These are phyloP conservation scores for Oophaga pumilio DNA, from an alignment of 2,113 vertebrate species.

Conservation along the genomic window DNA sequence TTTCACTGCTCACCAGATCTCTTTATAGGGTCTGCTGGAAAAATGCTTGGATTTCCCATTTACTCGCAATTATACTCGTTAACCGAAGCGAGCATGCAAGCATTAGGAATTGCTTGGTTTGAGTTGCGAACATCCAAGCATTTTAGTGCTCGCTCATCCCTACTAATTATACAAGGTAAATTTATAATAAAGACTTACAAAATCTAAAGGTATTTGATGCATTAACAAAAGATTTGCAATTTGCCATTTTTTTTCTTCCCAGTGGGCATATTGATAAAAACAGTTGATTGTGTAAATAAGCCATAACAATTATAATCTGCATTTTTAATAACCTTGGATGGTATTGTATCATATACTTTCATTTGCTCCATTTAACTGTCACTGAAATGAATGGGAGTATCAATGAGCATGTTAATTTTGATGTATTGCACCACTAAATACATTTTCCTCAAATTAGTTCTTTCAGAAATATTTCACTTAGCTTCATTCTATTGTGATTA, in stretches of 20 bases:
- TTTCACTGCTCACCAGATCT: too few species aligned
- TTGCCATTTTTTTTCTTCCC: constrained; percentile 11
- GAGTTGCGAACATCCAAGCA: too few species aligned
- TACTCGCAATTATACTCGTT: too few species aligned
- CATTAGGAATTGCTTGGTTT: too few species aligned
- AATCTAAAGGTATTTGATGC: neutral
- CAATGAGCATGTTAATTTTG: constrained; percentile 10
- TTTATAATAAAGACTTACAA: neutral
- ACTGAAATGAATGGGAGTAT: constrained; percentile 18
- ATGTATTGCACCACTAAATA: constrained; percentile 30
- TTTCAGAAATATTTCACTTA: neutral
- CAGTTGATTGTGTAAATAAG: neutral
- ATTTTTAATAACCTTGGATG: neutral
- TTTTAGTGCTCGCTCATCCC: too few species aligned
- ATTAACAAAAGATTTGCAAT: neutral
- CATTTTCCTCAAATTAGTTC: neutral
- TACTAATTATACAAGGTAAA: neutral
- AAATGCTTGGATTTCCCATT: too few species aligned
- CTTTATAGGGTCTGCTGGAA: too few species aligned
- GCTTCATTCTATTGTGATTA: neutral
- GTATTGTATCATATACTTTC: neutral
- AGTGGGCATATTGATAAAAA: neutral
- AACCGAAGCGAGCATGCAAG: too few species aligned
- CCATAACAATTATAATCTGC: constrained; percentile 3
- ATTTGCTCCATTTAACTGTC: constrained; percentile 6